Conservation (phyloP, 2,797 vertebrate species). For the Mus caroli region DNA sequence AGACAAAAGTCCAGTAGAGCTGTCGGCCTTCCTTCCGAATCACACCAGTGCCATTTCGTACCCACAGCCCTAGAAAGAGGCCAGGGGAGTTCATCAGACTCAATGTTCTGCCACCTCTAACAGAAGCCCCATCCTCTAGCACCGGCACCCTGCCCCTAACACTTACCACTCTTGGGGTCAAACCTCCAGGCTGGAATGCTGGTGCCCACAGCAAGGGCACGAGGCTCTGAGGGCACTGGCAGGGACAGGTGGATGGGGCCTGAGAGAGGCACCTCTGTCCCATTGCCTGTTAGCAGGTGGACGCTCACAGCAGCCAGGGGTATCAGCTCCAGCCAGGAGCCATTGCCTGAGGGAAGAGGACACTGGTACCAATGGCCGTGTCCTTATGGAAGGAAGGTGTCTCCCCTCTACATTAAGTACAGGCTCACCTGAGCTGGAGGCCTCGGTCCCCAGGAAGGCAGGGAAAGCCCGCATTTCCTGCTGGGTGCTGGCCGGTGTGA, state of each 20-base stretch:
- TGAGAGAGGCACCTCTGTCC: constrained; percentile 92
- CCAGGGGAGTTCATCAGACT: neutral
- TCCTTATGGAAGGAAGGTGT: neutral
- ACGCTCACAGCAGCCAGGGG: constrained; percentile 94
- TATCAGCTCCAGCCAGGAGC: constrained; percentile 94
- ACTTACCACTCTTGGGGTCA: constrained; percentile 93
- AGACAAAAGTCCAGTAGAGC: constrained; percentile 95
- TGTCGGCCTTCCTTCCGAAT: constrained; percentile 95
- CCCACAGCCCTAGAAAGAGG: constrained; percentile 93
- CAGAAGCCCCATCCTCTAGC: neutral
- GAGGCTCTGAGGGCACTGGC: constrained; percentile 93
- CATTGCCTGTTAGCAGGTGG: constrained; percentile 94
- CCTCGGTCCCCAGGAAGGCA: constrained; percentile 94
- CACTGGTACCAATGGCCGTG: neutral
- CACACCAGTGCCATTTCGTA: constrained; percentile 95
- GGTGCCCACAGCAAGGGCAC: constrained; percentile 88
- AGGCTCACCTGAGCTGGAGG: constrained; percentile 92
- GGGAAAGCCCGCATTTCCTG: constrained; percentile 95
- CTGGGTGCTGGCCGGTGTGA: constrained; percentile 94
- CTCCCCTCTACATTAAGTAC: neutral
- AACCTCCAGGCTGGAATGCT: constrained; percentile 96
- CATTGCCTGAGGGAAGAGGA: constrained; percentile 88
- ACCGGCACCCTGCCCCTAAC: neutral
- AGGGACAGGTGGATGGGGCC: constrained; percentile 95
- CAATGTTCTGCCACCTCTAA: neutral